Evolutionary conservation across 2,113 vertebrate species (phyloP).

Genomic region (Myotis brandtii): DNA sequence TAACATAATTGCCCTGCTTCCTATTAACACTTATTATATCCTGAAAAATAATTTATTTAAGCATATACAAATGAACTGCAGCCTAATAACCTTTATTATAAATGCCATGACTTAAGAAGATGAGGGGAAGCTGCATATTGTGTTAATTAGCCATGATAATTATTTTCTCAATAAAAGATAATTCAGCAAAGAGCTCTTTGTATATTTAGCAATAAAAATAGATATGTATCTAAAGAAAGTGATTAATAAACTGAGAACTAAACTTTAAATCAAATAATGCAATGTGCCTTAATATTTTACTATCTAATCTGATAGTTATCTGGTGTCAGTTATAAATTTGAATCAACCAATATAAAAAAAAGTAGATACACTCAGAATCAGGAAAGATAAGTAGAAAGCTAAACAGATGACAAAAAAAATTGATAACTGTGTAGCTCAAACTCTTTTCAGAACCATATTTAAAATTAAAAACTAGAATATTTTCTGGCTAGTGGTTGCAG

Average conservation of each 20-base stretch:
- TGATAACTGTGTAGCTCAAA: neutral
- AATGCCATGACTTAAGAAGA: constrained; percentile 7
- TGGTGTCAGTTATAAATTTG: constrained; percentile 20
- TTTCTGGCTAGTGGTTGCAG: neutral
- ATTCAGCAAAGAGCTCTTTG: constrained; percentile 27
- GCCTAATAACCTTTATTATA: constrained; percentile 28
- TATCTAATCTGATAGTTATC: neutral
- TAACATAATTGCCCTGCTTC: neutral
- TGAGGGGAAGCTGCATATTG: neutral
- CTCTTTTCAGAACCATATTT: neutral
- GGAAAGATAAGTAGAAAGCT: neutral
- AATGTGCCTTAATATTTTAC: constrained; percentile 57
- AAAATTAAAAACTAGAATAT: constrained; percentile 24
- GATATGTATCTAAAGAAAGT: constrained; percentile 19
- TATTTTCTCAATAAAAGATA: constrained; percentile 41
- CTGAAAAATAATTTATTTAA: constrained; percentile 31
- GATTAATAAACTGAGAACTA: constrained; percentile 28
- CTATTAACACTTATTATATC: neutral
- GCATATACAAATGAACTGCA: constrained; percentile 29
- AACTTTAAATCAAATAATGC: constrained; percentile 39
- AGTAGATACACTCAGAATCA: neutral
- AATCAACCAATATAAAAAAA: neutral
- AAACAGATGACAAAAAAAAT: neutral
- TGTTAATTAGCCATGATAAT: constrained; percentile 36
- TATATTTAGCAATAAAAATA: constrained; percentile 25